Evolutionary conservation across 2,113 vertebrate species (phyloP), one percentile per base, ranked within the genome.

Genomic region (Thunnus maccoyii): DNA sequence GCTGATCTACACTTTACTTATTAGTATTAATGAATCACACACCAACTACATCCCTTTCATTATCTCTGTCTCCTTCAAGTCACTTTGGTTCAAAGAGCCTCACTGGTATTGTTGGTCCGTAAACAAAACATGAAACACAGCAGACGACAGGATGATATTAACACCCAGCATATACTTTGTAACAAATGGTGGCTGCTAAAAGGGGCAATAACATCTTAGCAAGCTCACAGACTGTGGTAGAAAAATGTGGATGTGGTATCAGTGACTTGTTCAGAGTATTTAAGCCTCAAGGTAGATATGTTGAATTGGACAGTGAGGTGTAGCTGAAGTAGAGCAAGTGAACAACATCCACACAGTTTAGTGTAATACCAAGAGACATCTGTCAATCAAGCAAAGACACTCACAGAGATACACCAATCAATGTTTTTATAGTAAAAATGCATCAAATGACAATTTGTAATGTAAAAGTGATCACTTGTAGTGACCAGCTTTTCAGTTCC

Each of bases 21-120:
- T 90, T 76, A 79, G 56, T 81, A 79, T 84, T 86, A 82, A 90
- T 88, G 71, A 89, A 84, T 90, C 22, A 67, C 32, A 62, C 72
- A 25, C 50, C 36, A 54, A 50, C 57, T 72, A 60, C 64, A 83
- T 55, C 61, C 56, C 22, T 16, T 72, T 87, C 27, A 78, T 88
- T 68, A 64, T 74, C 20, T 75, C 46, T 6, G 44, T 51, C 82
- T 75, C 22, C 56, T 80, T 80, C 32, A 7, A 32, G 66, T 79
- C 18, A 64, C 7, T 44, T 57, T n/a, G 76, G 55, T 84, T 89
- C 63, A 89, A 86, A 80, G 83, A 75, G 60, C 50, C 11, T 36
- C 32, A 6, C 32, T 41, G 36, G 36, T 41, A 18, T 51, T 82
- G 55, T 56, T 70, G 15, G 41, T 63, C 72, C 3, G 60, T 44